Conservation (phyloP, 2,797 vertebrate genomes). For the Chaenodraco wilsoni region DNA sequence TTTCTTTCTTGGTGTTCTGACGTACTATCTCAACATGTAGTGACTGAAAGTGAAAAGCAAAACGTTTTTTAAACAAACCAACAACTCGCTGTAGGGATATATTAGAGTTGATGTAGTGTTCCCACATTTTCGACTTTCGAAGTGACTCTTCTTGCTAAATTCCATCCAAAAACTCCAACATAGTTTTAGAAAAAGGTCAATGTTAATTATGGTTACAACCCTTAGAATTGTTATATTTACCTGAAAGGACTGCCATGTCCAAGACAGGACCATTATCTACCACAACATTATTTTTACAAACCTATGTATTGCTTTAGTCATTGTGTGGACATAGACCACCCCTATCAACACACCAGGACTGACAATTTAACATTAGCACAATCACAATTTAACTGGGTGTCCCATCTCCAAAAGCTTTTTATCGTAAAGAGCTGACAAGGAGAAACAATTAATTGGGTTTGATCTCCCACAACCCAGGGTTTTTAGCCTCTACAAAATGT, state of each 20-base stretch:
- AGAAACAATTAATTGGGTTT: constrained; percentile 1
- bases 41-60: not conserved
- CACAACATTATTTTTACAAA: not conserved
- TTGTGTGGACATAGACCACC: not conserved
- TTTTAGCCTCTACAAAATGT: not conserved
- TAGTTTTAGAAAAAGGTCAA: no score
- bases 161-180: no score
- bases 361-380: not conserved
- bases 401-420: constrained; percentile 1
- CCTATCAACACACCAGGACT: not conserved
- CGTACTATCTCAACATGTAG: not conserved
- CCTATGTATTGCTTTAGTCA: no score
- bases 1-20: not conserved
- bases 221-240: no score
- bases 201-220: no score
- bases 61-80: not conserved
- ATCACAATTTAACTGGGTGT: not conserved
- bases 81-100: not conserved
- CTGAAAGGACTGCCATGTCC: no score
- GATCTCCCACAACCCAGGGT: not conserved
- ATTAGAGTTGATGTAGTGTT: not conserved
- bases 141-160: no score
- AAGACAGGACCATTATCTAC: not conserved
- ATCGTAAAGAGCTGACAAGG: not conserved
- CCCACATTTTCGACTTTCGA: no score